Evolutionary conservation across 2,797 vertebrate genomes (phyloP), one percentile per base, ranked within the genome.

Genomic region (Prunella strophiata): DNA sequence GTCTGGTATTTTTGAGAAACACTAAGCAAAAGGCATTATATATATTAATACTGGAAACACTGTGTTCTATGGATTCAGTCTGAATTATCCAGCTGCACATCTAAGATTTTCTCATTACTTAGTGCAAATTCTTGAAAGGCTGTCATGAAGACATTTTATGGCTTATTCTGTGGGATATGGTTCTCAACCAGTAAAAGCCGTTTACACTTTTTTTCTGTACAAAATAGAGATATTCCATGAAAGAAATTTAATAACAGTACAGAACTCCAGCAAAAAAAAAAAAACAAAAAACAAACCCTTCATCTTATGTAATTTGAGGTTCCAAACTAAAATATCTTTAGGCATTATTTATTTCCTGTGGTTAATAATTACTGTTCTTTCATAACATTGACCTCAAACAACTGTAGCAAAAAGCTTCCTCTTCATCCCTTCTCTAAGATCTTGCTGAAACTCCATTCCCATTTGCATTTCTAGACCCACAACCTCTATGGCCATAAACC

Each of bases 361-460:
- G 54, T 75, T 84, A 86, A 74, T 83, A 93, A 89, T 84, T 65
- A 43, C n/a, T 59, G 27, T 50, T 77, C 34, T 66, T 93, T 85
- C 54, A 57, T 55, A 76, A 58, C 13, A 45, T 51, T 62, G 78
- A 84, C 23, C 20, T 89, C 9, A 3, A 73, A 54, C 26, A 63
- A 76, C 36, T 48, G 34, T n/a, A 75, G 54, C n/a, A 83, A 80
- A 88, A 93, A 78, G 11, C 29, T 62, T 81, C 54, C 20, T 74
- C 54, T 73, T 67, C 89, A 61, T 72, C 32, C 38, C 13, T 86
- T 75, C 55, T 72, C 79, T 78, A 94, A 83, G 16, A 32, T 88
- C 59, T 57, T 74, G 13, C 45, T 67, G 45, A 67, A 85, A 77
- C 5, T 78, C 43, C 62, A 52, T 45, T 78, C 23, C n/a, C 13